A percentile compares a stretch with the other conserved stretches of the same genome.
phyloP scores from a whole-genome alignment of 2,888 invertebrate species.

The Platerodrilus igneus region DNA sequence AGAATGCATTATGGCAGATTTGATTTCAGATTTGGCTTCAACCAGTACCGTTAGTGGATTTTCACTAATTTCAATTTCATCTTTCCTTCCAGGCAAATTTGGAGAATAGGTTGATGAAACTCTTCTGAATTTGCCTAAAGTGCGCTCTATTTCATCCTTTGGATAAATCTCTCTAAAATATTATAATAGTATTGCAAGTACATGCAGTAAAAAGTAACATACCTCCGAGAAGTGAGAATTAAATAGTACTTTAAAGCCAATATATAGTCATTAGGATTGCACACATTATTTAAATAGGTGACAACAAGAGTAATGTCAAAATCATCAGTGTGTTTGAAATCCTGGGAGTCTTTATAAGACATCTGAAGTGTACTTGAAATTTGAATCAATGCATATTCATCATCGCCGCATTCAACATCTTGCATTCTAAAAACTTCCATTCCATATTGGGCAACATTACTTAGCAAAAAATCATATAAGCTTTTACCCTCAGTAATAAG shows the following conservation, averaged over 20 bases:
- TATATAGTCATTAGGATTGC: constrained; percentile 38
- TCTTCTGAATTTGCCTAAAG: constrained; percentile 58
- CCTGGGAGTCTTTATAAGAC: constrained; percentile 57
- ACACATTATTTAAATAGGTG: constrained; percentile 51
- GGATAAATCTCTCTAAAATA: constrained; percentile 55
- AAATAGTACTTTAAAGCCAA: constrained; percentile 57
- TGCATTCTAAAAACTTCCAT: constrained; percentile 65
- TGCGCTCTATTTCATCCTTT: constrained; percentile 56
- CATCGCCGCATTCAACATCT: constrained; percentile 40
- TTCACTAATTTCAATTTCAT: constrained; percentile 13
- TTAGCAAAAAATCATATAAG: constrained; percentile 65
- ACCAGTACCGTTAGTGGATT: constrained; percentile 3
- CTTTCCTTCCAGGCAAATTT: constrained; percentile 30
- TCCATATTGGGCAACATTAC: constrained; percentile 61
- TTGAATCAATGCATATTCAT: constrained; percentile 62
- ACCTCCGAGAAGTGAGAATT: constrained; percentile 57
- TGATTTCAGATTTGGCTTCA: constrained; percentile 10
- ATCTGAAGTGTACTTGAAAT: constrained; percentile 55
- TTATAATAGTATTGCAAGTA: constrained; percentile 2
- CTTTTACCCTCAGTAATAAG: constrained; percentile 60
- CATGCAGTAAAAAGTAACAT: constrained; percentile 10
- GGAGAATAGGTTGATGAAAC: constrained; percentile 47
- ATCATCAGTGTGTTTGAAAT: constrained; percentile 58
- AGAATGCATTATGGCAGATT: no score
- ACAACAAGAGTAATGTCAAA: constrained; percentile 65